Evolutionary conservation across 2,888 invertebrate species (phyloP).

Genomic region (Strigamia crassipes): DNA sequence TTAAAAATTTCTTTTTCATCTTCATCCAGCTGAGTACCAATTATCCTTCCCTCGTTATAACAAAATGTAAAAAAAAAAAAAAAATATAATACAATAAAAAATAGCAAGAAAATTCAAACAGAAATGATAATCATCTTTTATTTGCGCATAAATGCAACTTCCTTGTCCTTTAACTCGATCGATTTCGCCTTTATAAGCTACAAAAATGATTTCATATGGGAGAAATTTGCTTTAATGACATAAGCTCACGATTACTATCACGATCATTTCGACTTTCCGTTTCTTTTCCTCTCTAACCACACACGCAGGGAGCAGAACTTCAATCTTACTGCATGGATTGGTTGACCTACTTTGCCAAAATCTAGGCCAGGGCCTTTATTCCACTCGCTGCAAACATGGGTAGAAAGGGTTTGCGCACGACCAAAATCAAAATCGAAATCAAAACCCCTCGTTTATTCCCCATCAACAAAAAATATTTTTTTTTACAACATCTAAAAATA

Average conservation of each 20-base stretch:
- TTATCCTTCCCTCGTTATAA: neutral
- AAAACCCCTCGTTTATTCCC: neutral
- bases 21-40: neutral
- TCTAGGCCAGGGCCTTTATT: conserved; percentile 36
- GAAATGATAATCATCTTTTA: neutral
- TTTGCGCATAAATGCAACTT: neutral
- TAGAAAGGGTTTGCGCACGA: neutral
- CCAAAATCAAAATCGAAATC: neutral
- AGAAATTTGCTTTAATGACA: neutral
- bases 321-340: conserved; percentile 13
- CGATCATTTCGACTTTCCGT: neutral
- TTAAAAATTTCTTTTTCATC: neutral
- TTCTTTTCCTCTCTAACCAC: neutral
- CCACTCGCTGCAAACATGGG: neutral
- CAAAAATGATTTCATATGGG: neutral
- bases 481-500: neutral
- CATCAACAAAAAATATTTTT: neutral
- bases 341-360: conserved; percentile 34
- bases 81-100: too few species aligned
- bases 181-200: neutral
- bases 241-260: neutral
- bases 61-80: neutral
- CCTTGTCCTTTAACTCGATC: neutral
- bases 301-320: neutral
- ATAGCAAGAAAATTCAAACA: neutral